These are phyloP conservation scores for Cirrhinus molitorella DNA, from an alignment of 2,797 vertebrate species.

Conservation along the genomic window DNA sequence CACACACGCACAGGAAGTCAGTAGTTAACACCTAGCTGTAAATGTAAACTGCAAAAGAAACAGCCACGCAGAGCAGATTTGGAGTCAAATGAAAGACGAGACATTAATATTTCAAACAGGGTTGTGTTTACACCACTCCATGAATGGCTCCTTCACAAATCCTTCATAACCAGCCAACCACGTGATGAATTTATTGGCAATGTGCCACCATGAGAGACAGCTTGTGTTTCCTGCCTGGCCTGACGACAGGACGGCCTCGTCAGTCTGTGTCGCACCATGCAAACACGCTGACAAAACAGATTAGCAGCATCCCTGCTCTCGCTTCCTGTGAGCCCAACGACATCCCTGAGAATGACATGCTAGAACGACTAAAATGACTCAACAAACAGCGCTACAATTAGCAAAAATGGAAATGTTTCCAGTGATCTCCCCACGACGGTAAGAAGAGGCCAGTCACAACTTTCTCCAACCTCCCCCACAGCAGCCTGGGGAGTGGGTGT, in stretches of 20 bases:
- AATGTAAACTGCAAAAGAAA: slow-evolving; percentile 42
- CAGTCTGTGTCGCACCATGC: slow-evolving; percentile 41
- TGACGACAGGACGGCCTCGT: slow-evolving; percentile 44
- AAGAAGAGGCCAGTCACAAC: slow-evolving; percentile 25
- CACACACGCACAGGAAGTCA: slow-evolving; percentile 36
- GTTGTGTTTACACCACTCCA: slow-evolving; percentile 19
- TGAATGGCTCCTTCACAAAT: slow-evolving; percentile 46
- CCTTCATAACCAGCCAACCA: slow-evolving; percentile 44
- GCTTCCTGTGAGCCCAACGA: slow-evolving; percentile 36
- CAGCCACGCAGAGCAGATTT: background rate
- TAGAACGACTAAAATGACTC: slow-evolving; percentile 30
- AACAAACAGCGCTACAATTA: background rate
- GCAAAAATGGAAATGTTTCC: slow-evolving; percentile 28
- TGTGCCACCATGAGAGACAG: slow-evolving; percentile 55
- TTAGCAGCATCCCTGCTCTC: slow-evolving; percentile 49
- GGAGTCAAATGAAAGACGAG: slow-evolving; percentile 18
- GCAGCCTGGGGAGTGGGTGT: slow-evolving; percentile 32
- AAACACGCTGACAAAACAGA: slow-evolving; percentile 62
- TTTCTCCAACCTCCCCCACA: slow-evolving; percentile 50
- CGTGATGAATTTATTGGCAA: slow-evolving; percentile 53
- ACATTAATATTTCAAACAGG: background rate
- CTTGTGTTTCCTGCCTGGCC: slow-evolving; percentile 59
- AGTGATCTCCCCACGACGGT: background rate
- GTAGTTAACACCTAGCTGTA: slow-evolving; percentile 3
- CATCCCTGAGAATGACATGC: slow-evolving; percentile 32